phyloP scores from a whole-genome alignment of 1,140 invertebrate genomes.

The Anadara kagoshimensis region DNA sequence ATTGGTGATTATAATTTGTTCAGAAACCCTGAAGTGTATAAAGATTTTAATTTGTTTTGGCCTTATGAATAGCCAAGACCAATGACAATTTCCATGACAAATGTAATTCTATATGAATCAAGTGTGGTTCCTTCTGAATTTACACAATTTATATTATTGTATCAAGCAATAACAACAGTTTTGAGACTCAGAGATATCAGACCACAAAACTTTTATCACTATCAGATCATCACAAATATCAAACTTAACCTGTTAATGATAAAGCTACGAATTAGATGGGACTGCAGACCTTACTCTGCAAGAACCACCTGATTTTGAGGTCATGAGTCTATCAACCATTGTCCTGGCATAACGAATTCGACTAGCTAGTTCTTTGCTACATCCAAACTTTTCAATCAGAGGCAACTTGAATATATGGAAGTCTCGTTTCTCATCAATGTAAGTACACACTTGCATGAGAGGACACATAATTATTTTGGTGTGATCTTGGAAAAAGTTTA shows the following conservation, averaged over 20 bases:
- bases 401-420: conserved; percentile 93
- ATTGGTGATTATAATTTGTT: too few species aligned
- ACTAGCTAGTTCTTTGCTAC: conserved; percentile 84
- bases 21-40: too few species aligned
- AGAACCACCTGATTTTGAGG: conserved; percentile 54
- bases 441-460: conserved; percentile 96
- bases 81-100: too few species aligned
- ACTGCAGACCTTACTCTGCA: conserved; percentile 43
- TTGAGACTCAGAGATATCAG: too few species aligned
- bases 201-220: conserved; percentile 6
- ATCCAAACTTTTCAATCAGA: conserved; percentile 88
- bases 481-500: conserved; percentile 97
- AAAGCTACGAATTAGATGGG: conserved; percentile 30
- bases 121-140: too few species aligned
- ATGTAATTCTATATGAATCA: too few species aligned
- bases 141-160: too few species aligned
- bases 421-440: conserved; percentile 92
- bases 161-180: too few species aligned
- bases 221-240: not conserved
- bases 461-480: conserved; percentile 98
- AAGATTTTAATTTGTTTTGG: too few species aligned
- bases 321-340: conserved; percentile 81
- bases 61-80: too few species aligned
- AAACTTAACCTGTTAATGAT: not conserved
- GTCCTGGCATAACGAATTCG: conserved; percentile 91